Evolutionary conservation across 2,888 invertebrate genomes (phyloP).

Genomic region (Lysandra coridon): DNA sequence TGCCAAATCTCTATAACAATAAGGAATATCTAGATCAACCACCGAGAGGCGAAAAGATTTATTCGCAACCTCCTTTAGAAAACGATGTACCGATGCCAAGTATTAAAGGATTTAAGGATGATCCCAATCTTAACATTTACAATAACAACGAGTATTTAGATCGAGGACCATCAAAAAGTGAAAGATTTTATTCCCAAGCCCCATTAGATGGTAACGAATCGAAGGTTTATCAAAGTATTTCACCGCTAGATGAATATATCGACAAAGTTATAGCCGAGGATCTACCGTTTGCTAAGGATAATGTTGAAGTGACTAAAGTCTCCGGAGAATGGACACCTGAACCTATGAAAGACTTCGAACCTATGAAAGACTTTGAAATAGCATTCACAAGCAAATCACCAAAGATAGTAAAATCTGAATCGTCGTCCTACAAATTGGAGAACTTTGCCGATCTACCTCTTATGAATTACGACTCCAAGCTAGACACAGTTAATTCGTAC

Average conservation of each 20-base stretch:
- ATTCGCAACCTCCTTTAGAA: constrained; percentile 40
- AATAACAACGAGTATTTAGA: neutral
- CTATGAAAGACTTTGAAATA: constrained; percentile 58
- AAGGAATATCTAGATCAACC: constrained; percentile 21
- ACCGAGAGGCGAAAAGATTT: constrained; percentile 32
- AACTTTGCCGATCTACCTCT: constrained; percentile 65
- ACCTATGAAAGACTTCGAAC: constrained; percentile 61
- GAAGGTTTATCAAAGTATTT: constrained; percentile 44
- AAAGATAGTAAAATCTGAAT: constrained; percentile 51
- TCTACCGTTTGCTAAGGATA: constrained; percentile 36
- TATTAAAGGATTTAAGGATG: constrained; percentile 5
- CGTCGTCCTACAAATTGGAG: constrained; percentile 57
- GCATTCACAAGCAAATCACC: constrained; percentile 63
- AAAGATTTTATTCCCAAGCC: constrained; percentile 36
- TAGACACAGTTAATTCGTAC: constrained; percentile 66
- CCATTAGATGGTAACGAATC: constrained; percentile 46
- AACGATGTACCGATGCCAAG: constrained; percentile 44
- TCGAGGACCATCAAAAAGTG: constrained; percentile 23
- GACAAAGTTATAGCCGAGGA: constrained; percentile 44
- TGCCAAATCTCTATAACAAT: constrained; percentile 25
- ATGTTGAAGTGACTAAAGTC: constrained; percentile 44
- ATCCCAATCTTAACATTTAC: constrained; percentile 31
- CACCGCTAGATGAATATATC: constrained; percentile 44
- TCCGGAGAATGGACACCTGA: constrained; percentile 57
- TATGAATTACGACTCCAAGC: constrained; percentile 64